Percentiles rank a stretch among this genome's conserved stretches.
These are phyloP conservation scores for Drosophila nr. perissopoda DNA, from an alignment of 2,888 invertebrate genomes.

Conservation along the genomic window DNA sequence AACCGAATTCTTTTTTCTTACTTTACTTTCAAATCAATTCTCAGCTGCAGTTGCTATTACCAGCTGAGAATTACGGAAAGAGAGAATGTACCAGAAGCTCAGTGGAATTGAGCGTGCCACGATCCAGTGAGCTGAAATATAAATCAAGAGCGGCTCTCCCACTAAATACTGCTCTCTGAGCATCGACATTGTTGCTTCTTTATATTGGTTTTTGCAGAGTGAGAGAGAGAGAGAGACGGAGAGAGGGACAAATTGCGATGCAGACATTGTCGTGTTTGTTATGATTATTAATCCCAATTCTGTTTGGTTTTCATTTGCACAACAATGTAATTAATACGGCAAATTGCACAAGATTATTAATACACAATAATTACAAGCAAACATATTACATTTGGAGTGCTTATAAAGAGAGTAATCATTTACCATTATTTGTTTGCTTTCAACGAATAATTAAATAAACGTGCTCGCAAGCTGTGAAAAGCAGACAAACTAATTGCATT, in stretches of 20 bases:
- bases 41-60: not conserved
- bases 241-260: not conserved
- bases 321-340: constrained; percentile 1
- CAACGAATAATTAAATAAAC: not conserved
- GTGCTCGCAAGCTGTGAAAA: not conserved
- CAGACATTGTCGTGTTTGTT: not conserved
- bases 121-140: not conserved
- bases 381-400: not conserved
- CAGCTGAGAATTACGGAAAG: too few relatives aligned
- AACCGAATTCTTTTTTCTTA: not conserved
- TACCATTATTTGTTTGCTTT: not conserved
- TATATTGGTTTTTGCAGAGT: not conserved
- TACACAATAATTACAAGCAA: not conserved
- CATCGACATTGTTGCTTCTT: not conserved
- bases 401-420: not conserved
- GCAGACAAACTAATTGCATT: not conserved
- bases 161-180: not conserved
- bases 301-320: constrained; percentile 1
- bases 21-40: constrained; percentile 8
- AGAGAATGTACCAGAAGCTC: not conserved
- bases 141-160: not conserved
- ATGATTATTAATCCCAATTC: not conserved
- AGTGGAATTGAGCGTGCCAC: not conserved
- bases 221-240: not conserved
- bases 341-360: not conserved